Evolutionary conservation across 2,888 invertebrate genomes (phyloP).

Genomic region (Cephalotes varians): DNA sequence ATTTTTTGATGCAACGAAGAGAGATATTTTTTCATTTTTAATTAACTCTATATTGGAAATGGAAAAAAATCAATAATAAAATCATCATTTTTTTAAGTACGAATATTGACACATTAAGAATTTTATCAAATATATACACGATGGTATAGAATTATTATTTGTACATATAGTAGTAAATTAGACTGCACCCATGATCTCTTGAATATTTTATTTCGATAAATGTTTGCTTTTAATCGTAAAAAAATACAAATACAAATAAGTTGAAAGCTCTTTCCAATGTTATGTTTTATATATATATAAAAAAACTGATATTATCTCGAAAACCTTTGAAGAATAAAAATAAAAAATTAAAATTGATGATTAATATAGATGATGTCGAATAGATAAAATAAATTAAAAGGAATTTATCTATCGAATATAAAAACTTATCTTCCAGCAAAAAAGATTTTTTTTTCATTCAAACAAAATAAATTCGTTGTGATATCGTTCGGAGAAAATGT

Average conservation of each 20-base stretch:
- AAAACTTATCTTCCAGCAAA: not conserved
- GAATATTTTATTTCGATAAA: conserved; percentile 4
- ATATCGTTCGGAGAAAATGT: not conserved
- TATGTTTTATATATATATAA: not conserved
- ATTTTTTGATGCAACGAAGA: not conserved
- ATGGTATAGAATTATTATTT: not conserved
- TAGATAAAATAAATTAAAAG: conserved; percentile 28
- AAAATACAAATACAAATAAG: not conserved
- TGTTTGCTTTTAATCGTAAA: not conserved
- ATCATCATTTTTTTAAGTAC: not conserved
- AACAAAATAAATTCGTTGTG: conserved; percentile 17
- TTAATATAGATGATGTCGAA: conserved; percentile 29
- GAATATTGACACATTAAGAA: not conserved
- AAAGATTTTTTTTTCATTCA: conserved; percentile 7
- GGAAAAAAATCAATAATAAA: not conserved
- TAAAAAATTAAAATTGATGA: conserved; percentile 27
- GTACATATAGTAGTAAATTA: not conserved
- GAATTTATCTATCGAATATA: conserved; percentile 23
- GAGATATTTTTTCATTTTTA: not conserved
- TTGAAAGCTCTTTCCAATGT: not conserved
- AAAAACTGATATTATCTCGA: not conserved
- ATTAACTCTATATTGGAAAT: not conserved
- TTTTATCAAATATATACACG: not conserved
- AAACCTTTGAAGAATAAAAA: conserved; percentile 9
- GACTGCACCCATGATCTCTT: not conserved